Evolutionary conservation across 1,140 invertebrate genomes (phyloP).

Genomic region (Globodera ellingtonae): DNA sequence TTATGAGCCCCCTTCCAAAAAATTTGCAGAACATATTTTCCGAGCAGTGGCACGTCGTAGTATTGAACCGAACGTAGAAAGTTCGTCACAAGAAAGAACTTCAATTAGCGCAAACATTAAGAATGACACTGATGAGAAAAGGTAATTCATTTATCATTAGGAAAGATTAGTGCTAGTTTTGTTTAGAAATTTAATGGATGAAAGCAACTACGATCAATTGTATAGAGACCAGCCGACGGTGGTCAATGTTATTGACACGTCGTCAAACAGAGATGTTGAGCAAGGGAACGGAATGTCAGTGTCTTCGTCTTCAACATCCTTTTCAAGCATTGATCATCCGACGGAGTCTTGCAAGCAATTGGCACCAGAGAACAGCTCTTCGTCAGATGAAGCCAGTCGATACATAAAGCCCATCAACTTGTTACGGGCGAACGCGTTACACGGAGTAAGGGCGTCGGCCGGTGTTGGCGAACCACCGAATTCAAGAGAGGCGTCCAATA

Average conservation of each 20-base stretch:
- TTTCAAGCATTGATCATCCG: neutral
- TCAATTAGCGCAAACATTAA: too few species aligned
- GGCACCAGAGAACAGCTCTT: neutral
- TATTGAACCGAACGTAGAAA: too few species aligned
- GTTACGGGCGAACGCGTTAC: constrained; percentile 28
- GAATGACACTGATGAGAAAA: neutral
- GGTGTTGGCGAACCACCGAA: neutral
- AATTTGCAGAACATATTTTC: neutral
- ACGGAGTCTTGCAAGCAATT: neutral
- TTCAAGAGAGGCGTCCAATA: neutral
- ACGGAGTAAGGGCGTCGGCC: neutral
- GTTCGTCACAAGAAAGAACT: too few species aligned
- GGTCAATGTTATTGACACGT: neutral
- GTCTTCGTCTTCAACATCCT: neutral
- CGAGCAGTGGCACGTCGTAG: too few species aligned
- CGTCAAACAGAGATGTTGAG: neutral
- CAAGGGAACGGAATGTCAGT: neutral
- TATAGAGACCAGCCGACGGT: neutral
- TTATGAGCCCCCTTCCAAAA: neutral
- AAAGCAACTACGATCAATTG: neutral
- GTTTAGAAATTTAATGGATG: neutral
- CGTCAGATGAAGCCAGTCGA: constrained; percentile 19
- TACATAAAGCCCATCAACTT: constrained; percentile 54
- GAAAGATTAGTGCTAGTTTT: neutral
- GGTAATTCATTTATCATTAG: neutral